Base-by-base conservation (phyloP, 2,113 vertebrate species). In the Dasyurus viverrinus region DNA sequence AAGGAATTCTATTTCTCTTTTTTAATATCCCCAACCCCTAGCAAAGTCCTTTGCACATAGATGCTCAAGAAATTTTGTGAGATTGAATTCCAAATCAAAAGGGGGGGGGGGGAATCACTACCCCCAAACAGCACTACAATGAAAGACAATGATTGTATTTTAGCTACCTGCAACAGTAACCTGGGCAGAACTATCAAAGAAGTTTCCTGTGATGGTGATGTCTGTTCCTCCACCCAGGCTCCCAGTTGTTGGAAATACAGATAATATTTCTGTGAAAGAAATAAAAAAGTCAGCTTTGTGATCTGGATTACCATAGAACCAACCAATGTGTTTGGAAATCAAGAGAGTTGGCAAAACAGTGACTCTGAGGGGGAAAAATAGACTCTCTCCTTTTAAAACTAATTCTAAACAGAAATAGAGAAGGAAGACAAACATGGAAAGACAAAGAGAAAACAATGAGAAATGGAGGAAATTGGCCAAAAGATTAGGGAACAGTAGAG, bases 141-240 rank as follows among this genome's bases (percentile, higher is more conserved):
- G 24, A 25, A 47, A 95, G 25, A 76, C 47, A 93, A 26, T 60
- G n/a, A 92, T 92, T 91, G 95, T 30, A 91, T 25, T 48, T 55
- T 76, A 84, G 68, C 97, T 98, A 99, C 98, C 99, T 98, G 98
- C 98, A 93, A 84, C 84, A 6, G 96, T 98, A 95, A 99, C 98
- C 57, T 95, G 93, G 89, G 97, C 90, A 0, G 98, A 97, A 42
- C 89, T 94, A 96, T 98, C 98, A 94, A 99, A 99, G 97, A 98
- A 99, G 91, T 98, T 96, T 92, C 99, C 98, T 0, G 0, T 96
- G 94, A 99, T 92, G 8, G 96, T 98, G 96, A 99, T 95, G 0
- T 98, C 96, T 0, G 98, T 98, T 93, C 97, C 95, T 89, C 98
- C 99, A 52, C 97, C 98, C 0, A 98, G 97, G 91, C 98, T 98